A percentile compares a stretch with the other conserved stretches of the same genome.
Conservation (phyloP, 2,113 vertebrate species). For the Tragelaphus scriptus region DNA sequence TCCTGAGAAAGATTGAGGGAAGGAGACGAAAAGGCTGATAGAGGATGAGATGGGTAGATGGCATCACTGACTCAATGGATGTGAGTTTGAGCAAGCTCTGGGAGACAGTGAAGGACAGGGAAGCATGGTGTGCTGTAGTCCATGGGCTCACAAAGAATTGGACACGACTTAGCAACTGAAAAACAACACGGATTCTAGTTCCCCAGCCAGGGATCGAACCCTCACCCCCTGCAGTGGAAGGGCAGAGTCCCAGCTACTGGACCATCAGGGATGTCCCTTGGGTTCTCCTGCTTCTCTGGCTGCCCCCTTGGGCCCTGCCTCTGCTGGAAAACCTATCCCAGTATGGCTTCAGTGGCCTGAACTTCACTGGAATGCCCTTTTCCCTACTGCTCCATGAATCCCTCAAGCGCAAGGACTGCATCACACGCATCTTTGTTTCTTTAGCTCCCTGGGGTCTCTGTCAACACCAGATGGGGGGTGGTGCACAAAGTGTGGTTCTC, state of each 20-base stretch:
- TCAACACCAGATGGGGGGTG: not conserved
- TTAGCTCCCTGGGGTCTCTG: not conserved
- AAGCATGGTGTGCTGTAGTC: not conserved
- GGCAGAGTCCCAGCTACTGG: not conserved
- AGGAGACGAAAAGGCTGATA: not conserved
- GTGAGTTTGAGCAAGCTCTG: not conserved
- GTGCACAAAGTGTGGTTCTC: rapidly evolving
- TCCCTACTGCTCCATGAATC: too few relatives aligned
- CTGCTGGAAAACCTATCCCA: not conserved
- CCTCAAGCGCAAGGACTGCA: rapidly evolving
- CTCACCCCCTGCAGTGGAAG: not conserved
- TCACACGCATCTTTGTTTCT: not conserved
- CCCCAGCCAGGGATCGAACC: not conserved
- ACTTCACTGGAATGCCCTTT: not conserved
- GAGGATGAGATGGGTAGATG: not conserved
- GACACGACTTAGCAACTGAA: not conserved
- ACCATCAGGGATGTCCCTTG: not conserved
- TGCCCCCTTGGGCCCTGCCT: not conserved
- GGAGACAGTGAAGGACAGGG: not conserved
- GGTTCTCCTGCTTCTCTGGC: not conserved
- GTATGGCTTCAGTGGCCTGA: not conserved
- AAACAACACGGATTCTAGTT: not conserved
- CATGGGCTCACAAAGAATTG: not conserved
- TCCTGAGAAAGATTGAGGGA: not conserved
- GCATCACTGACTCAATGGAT: not conserved